Base-by-base conservation (phyloP, 2,888 invertebrate genomes). In the Drosophila buzzatii region DNA sequence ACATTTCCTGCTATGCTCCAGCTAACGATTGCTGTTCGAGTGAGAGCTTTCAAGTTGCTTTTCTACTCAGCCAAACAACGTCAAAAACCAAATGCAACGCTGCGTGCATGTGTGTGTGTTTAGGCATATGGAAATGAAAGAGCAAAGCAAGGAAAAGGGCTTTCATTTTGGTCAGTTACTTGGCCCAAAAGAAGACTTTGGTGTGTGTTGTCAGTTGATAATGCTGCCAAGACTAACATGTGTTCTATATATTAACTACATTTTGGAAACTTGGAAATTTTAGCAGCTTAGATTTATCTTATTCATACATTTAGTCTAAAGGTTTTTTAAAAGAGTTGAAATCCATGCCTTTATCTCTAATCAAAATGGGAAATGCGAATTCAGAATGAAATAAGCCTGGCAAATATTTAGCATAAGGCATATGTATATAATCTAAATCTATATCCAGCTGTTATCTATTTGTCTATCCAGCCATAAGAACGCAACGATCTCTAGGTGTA, bases 21-120 rank as follows among this genome's bases (percentile, higher is more conserved):
- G 65, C 74, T 58, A 33, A 66, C 74, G 55, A 55, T 64, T 49
- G 65, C 75, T 61, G 73, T 76, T 80, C 53, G 70, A 68, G 70
- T 83, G 82, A 37, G 37, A 82, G 80, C 68, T 76, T 80, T 82
- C 82, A 82, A 84, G 79, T 82, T 80, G 78, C 72, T 59, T 53
- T 67, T 60, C 58, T 73, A 61, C 68, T 62, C 58, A 49, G 44
- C 44, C 58, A 41, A 74, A 76, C 57, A 61, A 60, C 63, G 55
- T 39, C n/a, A 69, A 65, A 65, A 67, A 70, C 47, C 49, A 68
- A 76, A 75, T 71, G 62, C 44, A 52, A 27, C 44, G 55, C 53
- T 42, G 65, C 51, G 41, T 39, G 20, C 31, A 16, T 44, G 39
- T 33, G 20, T 41, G 31, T 35, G 37, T 41, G 16, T 16, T 9